Evolutionary conservation across 2,797 vertebrate species (phyloP).

Genomic region (Myotis findleyi): DNA sequence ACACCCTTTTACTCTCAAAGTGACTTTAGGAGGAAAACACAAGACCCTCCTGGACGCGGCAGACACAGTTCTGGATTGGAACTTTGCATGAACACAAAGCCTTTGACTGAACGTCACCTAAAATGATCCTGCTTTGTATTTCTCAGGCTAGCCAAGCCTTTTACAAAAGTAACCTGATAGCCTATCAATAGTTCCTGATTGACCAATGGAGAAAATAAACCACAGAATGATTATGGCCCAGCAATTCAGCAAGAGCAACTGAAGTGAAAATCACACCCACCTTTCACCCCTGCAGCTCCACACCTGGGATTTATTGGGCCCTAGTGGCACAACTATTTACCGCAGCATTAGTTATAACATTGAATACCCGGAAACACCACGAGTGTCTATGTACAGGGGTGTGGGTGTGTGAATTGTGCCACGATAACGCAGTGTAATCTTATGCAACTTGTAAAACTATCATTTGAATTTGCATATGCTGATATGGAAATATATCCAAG

Average conservation of each 20-base stretch:
- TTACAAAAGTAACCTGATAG: not conserved
- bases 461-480: not conserved
- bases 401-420: not conserved
- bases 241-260: not conserved
- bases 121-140: not conserved
- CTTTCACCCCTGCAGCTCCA: not conserved
- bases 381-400: not conserved
- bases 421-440: not conserved
- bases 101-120: not conserved
- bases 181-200: not conserved
- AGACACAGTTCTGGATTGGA: not conserved
- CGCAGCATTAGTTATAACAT: slow-evolving; percentile 6
- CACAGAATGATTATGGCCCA: not conserved
- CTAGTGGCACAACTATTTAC: not conserved
- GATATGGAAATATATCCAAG: not conserved
- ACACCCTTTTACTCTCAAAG: not conserved
- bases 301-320: slow-evolving; percentile 17
- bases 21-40: not conserved
- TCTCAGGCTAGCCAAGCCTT: slow-evolving; percentile 30
- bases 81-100: not conserved
- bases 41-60: too few relatives aligned
- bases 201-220: slow-evolving; percentile 54
- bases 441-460: not conserved
- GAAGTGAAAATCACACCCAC: not conserved
- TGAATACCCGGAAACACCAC: not conserved